Conservation (phyloP, 2,888 invertebrate species). For the Trissoscelio sp. region DNA sequence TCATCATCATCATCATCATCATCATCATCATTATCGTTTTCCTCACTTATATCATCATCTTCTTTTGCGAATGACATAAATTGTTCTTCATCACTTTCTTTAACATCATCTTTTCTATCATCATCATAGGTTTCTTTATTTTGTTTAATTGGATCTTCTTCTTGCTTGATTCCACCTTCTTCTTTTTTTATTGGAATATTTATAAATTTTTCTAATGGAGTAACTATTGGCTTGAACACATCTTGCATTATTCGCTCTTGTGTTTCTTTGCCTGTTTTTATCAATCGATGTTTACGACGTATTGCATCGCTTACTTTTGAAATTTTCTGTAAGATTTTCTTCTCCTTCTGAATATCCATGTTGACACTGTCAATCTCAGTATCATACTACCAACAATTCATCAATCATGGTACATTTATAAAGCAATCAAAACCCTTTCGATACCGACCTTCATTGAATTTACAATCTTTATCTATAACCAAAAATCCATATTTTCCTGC, state of each 20-base stretch:
- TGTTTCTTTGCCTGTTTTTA: constrained; percentile 23
- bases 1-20: too few species aligned
- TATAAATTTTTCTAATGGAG: constrained; percentile 30
- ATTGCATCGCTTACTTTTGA: constrained; percentile 27
- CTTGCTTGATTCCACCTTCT: neutral
- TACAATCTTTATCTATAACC: constrained; percentile 30
- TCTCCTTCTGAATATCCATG: constrained; percentile 5
- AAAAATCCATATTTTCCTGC: constrained; percentile 43
- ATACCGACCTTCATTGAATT: constrained; percentile 30
- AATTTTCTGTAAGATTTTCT: constrained; percentile 16
- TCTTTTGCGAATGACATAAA: neutral
- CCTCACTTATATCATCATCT: too few species aligned
- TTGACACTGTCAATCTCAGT: neutral
- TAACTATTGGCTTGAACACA: constrained; percentile 25
- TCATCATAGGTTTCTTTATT: neutral
- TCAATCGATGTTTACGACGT: constrained; percentile 30
- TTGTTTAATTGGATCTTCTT: constrained; percentile 4
- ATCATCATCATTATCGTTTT: too few species aligned
- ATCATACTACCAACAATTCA: constrained; percentile 5
- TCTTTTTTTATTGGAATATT: constrained; percentile 12
- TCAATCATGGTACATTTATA: constrained; percentile 18
- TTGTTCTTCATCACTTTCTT: neutral
- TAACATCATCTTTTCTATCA: neutral
- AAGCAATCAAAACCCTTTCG: constrained; percentile 36
- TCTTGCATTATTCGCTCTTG: constrained; percentile 18